Evolutionary conservation across 2,797 vertebrate species (phyloP).

Genomic region (Dendrocincla tyrannina): DNA sequence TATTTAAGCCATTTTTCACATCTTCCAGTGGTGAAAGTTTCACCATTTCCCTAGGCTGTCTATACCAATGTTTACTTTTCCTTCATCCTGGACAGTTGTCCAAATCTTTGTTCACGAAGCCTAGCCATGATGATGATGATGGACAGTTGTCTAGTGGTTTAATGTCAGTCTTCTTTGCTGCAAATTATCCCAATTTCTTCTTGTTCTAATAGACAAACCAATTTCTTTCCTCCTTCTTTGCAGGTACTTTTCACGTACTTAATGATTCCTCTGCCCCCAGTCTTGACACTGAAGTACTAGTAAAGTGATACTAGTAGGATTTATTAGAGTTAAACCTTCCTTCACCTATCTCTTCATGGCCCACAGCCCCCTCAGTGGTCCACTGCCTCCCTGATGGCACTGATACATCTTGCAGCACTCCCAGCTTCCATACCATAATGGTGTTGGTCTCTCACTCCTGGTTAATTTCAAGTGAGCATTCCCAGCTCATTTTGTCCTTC

Average conservation of each 20-base stretch:
- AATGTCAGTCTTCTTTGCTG: not conserved
- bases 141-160: not conserved
- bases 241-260: not conserved
- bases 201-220: not conserved
- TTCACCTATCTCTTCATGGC: not conserved
- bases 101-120: no score
- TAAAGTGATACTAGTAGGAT: not conserved
- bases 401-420: not conserved
- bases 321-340: not conserved
- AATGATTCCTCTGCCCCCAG: not conserved
- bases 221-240: not conserved
- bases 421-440: not conserved
- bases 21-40: not conserved
- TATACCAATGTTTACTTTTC: not conserved
- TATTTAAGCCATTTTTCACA: not conserved
- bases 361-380: not conserved
- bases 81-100: not conserved
- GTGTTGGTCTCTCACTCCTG: not conserved
- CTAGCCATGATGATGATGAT: not conserved
- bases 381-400: not conserved
- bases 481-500: not conserved
- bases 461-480: not conserved
- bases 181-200: not conserved
- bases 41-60: not conserved
- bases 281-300: not conserved